Percentiles rank a stretch among this genome's conserved stretches.
phyloP scores from a whole-genome alignment of 1,140 invertebrate genomes.

The Asbolus verrucosus region DNA sequence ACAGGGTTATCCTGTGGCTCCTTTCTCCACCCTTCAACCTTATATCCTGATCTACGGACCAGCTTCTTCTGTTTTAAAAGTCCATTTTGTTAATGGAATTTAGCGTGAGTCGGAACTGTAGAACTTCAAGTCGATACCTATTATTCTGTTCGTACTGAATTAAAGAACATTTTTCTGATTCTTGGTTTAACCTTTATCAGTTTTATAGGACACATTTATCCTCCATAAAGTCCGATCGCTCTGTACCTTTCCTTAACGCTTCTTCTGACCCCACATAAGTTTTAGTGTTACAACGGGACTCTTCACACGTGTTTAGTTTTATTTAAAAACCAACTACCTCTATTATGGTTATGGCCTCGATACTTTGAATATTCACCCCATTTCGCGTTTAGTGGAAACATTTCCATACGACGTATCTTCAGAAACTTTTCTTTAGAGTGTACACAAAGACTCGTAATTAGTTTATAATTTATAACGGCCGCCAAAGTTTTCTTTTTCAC shows the following conservation, averaged over 20 bases:
- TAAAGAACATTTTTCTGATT: constrained; percentile 53
- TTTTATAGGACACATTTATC: constrained; percentile 39
- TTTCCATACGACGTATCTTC: background rate
- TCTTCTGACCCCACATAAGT: background rate
- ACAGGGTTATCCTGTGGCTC: background rate
- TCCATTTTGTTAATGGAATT: constrained; percentile 58
- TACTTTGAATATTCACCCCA: too few species aligned
- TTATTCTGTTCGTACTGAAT: constrained; percentile 56
- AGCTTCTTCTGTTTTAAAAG: constrained; percentile 54
- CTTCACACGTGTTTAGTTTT: constrained; percentile 23
- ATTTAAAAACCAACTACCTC: background rate
- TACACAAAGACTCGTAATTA: constrained; percentile 1
- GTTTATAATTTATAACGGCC: constrained; percentile 6
- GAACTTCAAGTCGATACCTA: constrained; percentile 50
- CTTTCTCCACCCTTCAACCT: background rate
- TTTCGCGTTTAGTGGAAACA: background rate
- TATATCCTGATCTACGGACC: constrained; percentile 31
- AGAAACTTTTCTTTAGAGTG: constrained; percentile 2
- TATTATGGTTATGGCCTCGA: background rate
- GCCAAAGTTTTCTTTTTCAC: background rate
- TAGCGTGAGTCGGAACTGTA: constrained; percentile 37
- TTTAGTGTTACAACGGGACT: background rate
- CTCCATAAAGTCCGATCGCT: constrained; percentile 14
- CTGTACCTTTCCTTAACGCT: constrained; percentile 1
- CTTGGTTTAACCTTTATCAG: constrained; percentile 62